A percentile compares a stretch with the other conserved stretches of the same genome.
These are phyloP conservation scores for Otolemur garnettii DNA, from an alignment of 2,113 vertebrate species.

Conservation along the genomic window DNA sequence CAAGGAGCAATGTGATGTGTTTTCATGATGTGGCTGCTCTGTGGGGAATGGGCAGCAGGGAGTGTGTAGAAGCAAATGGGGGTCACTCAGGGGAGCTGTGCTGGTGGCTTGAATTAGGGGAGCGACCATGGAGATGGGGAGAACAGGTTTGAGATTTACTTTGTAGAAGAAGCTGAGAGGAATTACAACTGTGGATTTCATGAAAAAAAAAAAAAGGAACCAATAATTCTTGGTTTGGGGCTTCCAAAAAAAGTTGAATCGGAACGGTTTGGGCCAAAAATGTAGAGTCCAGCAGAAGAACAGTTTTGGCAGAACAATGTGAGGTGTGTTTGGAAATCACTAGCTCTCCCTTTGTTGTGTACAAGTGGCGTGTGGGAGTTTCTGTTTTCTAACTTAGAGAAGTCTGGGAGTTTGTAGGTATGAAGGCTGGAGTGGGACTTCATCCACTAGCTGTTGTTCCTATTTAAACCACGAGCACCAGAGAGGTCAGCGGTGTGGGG, in stretches of 20 bases:
- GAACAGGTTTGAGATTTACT: not conserved
- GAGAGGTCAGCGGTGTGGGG: not conserved
- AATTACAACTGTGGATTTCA: not conserved
- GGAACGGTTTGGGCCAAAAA: not conserved
- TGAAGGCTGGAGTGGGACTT: not conserved
- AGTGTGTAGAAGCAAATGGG: not conserved
- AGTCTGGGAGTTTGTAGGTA: not conserved
- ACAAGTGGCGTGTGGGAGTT: not conserved
- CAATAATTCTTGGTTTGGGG: not conserved
- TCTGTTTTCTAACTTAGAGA: not conserved
- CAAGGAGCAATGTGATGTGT: not conserved
- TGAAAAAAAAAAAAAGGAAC: not conserved
- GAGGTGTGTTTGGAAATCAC: not conserved
- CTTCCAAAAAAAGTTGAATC: not conserved
- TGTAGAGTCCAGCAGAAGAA: not conserved
- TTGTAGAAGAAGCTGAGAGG: not conserved
- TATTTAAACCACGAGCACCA: not conserved
- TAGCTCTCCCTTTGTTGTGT: not conserved
- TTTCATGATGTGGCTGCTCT: not conserved
- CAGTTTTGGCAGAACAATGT: fast-evolving
- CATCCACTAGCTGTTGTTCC: no score
- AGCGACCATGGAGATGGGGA: not conserved
- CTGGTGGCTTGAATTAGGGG: not conserved
- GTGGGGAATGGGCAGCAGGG: not conserved
- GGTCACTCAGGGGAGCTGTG: not conserved